Evolutionary conservation across 2,797 vertebrate species (phyloP).

Genomic region (Sorex maritimensis): DNA sequence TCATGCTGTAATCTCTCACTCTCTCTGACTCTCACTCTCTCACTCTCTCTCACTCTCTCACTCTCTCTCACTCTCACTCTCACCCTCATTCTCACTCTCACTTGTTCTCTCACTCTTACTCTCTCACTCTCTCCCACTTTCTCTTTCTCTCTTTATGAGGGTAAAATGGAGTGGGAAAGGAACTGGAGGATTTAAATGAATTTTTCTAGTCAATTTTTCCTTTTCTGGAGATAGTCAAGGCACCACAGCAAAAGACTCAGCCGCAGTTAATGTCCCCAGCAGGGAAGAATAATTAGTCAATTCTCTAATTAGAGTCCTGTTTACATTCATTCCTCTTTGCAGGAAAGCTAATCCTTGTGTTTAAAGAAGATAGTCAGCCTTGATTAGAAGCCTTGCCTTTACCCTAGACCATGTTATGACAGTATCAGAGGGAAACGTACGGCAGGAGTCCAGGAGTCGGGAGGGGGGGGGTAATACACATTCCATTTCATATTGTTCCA

Average conservation of each 20-base stretch:
- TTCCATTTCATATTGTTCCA: no score
- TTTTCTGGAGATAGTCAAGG: conserved; percentile 88
- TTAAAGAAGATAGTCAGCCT: conserved; percentile 82
- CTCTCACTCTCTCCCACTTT: not conserved
- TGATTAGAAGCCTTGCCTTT: conserved; percentile 77
- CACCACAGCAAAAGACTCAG: conserved; percentile 82
- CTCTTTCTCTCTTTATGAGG: conserved; percentile 82
- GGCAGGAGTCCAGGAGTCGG: no score
- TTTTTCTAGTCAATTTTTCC: conserved; percentile 86
- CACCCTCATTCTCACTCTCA: not conserved
- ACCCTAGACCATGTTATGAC: no score
- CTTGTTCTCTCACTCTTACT: conserved; percentile 77
- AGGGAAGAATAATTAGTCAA: conserved; percentile 86
- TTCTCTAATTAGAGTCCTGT: conserved; percentile 85
- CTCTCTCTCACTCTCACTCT: not conserved
- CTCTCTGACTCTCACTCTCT: not conserved
- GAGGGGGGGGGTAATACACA: no score
- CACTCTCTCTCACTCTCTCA: no score
- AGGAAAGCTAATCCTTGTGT: conserved; percentile 80
- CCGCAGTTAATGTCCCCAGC: conserved; percentile 82
- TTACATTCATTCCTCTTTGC: conserved; percentile 82
- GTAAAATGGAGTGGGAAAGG: conserved; percentile 82
- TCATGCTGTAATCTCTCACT: conserved; percentile 82
- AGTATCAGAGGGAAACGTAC: no score
- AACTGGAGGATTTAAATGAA: conserved; percentile 85